phyloP scores from a whole-genome alignment of 2,113 vertebrate species.

The Polyodon spathula region DNA sequence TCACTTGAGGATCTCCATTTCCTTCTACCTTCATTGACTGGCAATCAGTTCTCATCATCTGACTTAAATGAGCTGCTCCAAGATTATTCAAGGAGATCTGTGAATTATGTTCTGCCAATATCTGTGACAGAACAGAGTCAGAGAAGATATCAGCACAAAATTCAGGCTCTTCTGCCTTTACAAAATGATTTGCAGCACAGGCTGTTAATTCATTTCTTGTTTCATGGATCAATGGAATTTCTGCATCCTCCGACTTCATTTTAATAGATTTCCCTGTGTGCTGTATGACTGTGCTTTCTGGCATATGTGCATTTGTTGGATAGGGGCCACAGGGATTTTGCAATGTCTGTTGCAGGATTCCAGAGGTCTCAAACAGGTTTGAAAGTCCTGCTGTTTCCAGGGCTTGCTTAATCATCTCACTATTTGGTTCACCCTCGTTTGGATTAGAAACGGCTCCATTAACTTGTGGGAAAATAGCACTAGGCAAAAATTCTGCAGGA shows the following conservation, averaged over 20 bases:
- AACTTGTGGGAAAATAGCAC: constrained; percentile 53
- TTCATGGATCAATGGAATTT: constrained; percentile 42
- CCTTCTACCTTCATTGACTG: constrained; percentile 25
- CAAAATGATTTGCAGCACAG: constrained; percentile 42
- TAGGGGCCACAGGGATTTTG: constrained; percentile 32
- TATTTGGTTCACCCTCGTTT: constrained; percentile 52
- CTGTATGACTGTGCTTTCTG: constrained; percentile 49
- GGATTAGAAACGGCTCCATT: constrained; percentile 43
- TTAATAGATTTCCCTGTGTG: constrained; percentile 43
- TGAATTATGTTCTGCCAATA: constrained; percentile 52
- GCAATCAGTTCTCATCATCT: constrained; percentile 29
- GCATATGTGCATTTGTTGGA: constrained; percentile 26
- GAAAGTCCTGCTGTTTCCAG: constrained; percentile 68
- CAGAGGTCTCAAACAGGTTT: constrained; percentile 55
- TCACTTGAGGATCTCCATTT: constrained; percentile 19
- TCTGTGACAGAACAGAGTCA: constrained; percentile 52
- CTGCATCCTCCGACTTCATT: constrained; percentile 34
- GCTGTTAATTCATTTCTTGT: constrained; percentile 32
- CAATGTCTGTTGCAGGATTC: constrained; percentile 50
- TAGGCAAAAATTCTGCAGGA: constrained; percentile 53
- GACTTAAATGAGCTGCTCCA: constrained; percentile 23
- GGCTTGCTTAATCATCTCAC: constrained; percentile 72
- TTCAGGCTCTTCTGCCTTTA: constrained; percentile 51
- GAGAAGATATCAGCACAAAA: constrained; percentile 46
- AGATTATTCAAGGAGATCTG: constrained; percentile 21